These are phyloP conservation scores for Pterobdella sp. DNA, from an alignment of 2,888 invertebrate genomes.

Conservation along the genomic window DNA sequence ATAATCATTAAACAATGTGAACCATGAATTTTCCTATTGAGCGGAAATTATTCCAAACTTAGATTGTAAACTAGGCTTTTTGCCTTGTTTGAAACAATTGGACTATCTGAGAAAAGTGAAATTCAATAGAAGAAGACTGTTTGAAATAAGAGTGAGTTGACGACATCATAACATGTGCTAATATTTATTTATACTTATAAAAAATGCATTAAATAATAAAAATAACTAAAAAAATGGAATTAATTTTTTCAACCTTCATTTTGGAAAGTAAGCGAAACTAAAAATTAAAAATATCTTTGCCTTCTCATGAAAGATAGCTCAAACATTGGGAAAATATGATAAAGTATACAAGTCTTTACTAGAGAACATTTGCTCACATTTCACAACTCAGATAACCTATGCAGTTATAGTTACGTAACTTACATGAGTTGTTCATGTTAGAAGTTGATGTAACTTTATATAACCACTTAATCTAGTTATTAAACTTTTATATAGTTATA, in stretches of 20 bases:
- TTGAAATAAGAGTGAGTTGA: slow-evolving; percentile 14
- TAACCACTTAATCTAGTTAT: no score
- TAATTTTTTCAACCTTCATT: background rate
- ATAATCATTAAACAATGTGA: background rate
- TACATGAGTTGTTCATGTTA: no score
- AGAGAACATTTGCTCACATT: no score
- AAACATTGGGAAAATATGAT: no score
- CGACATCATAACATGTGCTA: background rate
- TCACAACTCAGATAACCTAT: no score
- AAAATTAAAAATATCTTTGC: background rate
- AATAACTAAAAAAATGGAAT: background rate
- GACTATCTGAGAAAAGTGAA: slow-evolving; percentile 7
- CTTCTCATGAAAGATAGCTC: no score
- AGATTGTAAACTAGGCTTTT: slow-evolving; percentile 23
- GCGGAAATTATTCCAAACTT: background rate
- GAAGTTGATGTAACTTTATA: no score
- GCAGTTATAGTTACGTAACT: no score
- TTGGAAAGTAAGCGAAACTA: background rate
- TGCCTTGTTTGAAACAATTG: slow-evolving; percentile 10
- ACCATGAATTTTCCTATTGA: background rate
- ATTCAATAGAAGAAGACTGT: slow-evolving; percentile 6
- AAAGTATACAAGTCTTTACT: no score
- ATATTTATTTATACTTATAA: background rate
- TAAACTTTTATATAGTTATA: no score
- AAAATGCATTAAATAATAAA: background rate